These are phyloP conservation scores for Mareca penelope DNA, from an alignment of 2,797 vertebrate species.

Conservation along the genomic window DNA sequence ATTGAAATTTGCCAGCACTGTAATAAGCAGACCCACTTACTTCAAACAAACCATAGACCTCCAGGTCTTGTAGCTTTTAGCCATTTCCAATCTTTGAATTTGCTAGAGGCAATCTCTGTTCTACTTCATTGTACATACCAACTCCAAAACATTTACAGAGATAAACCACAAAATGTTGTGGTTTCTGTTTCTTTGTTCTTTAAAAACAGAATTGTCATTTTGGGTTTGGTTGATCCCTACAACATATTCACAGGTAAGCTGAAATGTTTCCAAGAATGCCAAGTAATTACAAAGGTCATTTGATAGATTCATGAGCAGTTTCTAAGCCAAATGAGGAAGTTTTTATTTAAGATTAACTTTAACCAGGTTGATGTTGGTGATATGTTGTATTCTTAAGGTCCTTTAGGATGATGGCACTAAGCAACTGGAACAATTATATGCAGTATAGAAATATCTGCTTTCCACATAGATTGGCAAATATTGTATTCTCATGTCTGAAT, in stretches of 20 bases:
- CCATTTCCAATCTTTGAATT: background rate
- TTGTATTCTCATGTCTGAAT: slow-evolving; percentile 22
- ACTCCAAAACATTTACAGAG: background rate
- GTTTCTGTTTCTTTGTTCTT: background rate
- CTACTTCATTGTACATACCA: background rate
- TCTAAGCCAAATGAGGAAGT: background rate
- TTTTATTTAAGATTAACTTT: slow-evolving; percentile 40
- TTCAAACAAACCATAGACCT: background rate
- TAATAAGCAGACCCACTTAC: slow-evolving; percentile 7
- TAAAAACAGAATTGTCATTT: background rate
- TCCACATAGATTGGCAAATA: slow-evolving; percentile 31
- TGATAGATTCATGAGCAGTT: slow-evolving; percentile 8
- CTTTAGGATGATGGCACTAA: slow-evolving; percentile 17
- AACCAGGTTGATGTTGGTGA: background rate
- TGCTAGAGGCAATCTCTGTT: background rate
- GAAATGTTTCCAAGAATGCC: background rate
- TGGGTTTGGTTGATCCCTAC: background rate
- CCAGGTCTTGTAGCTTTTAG: slow-evolving; percentile 1
- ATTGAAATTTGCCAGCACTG: slow-evolving; percentile 31
- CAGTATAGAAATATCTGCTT: slow-evolving; percentile 39
- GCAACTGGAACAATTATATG: slow-evolving; percentile 30
- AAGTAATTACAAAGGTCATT: background rate
- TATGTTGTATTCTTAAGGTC: slow-evolving; percentile 7
- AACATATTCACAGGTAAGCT: background rate
- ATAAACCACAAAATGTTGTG: background rate